Conservation (phyloP, 2,888 invertebrate genomes). For the Desoria tigrina region DNA sequence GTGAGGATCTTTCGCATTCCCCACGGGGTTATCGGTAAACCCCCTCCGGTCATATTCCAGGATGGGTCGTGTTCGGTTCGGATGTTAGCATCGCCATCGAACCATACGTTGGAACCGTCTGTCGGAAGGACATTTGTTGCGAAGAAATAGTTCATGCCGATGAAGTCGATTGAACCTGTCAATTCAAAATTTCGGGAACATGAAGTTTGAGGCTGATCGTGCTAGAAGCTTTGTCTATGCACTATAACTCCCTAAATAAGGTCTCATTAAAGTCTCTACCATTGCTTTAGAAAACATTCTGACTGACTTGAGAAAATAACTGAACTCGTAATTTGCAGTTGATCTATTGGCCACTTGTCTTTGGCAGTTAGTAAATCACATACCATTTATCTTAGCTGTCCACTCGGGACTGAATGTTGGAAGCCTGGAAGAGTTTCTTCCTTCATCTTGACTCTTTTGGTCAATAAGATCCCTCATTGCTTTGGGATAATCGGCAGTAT, state of each 20-base stretch:
- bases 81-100: not conserved
- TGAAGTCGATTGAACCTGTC: conserved; percentile 6
- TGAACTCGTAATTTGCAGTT: no score
- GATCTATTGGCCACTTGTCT: no score
- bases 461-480: conserved; percentile 46
- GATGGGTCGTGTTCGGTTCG: conserved; percentile 2
- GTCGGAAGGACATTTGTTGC: not conserved
- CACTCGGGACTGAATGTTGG: conserved; percentile 42
- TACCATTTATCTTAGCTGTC: conserved; percentile 42
- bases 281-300: no score
- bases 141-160: conserved; percentile 9
- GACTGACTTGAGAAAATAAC: no score
- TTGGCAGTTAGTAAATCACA: no score
- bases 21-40: conserved; percentile 31
- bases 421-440: conserved; percentile 37
- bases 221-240: no score
- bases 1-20: conserved; percentile 32
- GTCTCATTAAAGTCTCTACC: no score
- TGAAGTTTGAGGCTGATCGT: no score
- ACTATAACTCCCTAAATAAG: no score
- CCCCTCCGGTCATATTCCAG: not conserved
- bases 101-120: not conserved
- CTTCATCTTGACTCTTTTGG: conserved; percentile 37
- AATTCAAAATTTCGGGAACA: no score
- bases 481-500: conserved; percentile 45